phyloP scores from a whole-genome alignment of 2,113 vertebrate genomes.

The Catagonus wagneri region DNA sequence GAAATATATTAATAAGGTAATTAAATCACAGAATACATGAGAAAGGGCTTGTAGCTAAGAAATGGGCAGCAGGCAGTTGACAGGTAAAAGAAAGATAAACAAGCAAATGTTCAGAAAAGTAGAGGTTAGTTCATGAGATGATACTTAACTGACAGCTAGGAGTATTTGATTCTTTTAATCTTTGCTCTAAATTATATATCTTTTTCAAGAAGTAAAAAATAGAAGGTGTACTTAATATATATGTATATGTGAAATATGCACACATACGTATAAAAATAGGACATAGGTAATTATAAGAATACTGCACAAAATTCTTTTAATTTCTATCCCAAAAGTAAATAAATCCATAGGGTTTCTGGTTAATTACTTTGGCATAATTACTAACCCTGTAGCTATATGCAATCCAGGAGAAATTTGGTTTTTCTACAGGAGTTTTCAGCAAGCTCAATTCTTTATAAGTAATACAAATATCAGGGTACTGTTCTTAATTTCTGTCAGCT shows the following conservation, averaged over 20 bases:
- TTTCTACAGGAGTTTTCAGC: background rate
- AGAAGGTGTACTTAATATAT: background rate
- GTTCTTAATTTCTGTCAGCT: background rate
- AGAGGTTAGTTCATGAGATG: background rate
- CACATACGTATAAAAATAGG: background rate
- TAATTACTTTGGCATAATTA: background rate
- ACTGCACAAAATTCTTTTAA: background rate
- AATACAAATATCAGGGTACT: background rate
- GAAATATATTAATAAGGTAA: background rate
- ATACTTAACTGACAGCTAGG: background rate
- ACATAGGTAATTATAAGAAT: background rate
- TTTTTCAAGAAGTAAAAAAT: background rate
- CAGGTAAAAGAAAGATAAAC: background rate
- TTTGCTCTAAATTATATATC: background rate
- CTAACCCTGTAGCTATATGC: background rate
- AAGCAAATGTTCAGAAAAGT: background rate
- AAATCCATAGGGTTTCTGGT: background rate
- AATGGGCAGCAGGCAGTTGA: background rate
- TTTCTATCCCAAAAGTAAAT: background rate
- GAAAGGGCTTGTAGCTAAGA: background rate
- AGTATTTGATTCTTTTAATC: background rate
- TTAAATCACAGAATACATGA: background rate
- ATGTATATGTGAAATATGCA: background rate
- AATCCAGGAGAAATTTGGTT: background rate
- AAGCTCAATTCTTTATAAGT: background rate